Percentiles rank a stretch among this genome's conserved stretches.
Conservation (phyloP, 2,888 invertebrate species). For the Cephus runcator region DNA sequence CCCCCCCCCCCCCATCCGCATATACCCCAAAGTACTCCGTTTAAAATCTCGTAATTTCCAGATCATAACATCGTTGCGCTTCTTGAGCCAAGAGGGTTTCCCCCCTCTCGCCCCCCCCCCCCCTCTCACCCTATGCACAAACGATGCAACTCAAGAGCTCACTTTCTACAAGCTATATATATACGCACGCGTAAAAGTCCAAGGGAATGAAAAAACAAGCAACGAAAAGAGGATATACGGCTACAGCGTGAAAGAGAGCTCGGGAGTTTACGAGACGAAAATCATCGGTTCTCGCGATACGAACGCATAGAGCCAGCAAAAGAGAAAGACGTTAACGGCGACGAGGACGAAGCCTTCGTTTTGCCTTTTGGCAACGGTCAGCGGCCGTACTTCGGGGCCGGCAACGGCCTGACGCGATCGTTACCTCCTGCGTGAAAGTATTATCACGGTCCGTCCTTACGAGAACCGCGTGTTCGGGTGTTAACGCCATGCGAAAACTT, state of each 20-base stretch:
- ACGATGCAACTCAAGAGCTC: not conserved
- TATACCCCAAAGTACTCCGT: not conserved
- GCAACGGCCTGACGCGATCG: not conserved
- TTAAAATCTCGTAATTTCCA: not conserved
- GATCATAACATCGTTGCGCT: not conserved
- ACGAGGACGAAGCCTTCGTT: not conserved
- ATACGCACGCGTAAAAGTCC: not conserved
- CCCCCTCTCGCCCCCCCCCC: too few species aligned
- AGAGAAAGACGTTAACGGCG: not conserved
- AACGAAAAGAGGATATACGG: not conserved
- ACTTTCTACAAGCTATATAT: not conserved
- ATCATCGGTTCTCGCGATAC: not conserved
- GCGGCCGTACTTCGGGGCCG: not conserved
- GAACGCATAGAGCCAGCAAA: not conserved
- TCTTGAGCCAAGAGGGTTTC: not conserved
- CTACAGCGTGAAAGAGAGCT: not conserved
- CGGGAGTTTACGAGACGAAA: not conserved
- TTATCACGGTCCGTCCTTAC: not conserved
- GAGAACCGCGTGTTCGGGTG: not conserved
- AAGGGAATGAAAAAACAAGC: not conserved
- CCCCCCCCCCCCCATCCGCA: too few species aligned
- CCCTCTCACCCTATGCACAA: not conserved
- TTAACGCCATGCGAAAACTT: not conserved
- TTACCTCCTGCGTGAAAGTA: not conserved
- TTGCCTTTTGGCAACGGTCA: not conserved